These are phyloP conservation scores for Phania funesta DNA, from an alignment of 2,888 invertebrate species.

Conservation along the genomic window DNA sequence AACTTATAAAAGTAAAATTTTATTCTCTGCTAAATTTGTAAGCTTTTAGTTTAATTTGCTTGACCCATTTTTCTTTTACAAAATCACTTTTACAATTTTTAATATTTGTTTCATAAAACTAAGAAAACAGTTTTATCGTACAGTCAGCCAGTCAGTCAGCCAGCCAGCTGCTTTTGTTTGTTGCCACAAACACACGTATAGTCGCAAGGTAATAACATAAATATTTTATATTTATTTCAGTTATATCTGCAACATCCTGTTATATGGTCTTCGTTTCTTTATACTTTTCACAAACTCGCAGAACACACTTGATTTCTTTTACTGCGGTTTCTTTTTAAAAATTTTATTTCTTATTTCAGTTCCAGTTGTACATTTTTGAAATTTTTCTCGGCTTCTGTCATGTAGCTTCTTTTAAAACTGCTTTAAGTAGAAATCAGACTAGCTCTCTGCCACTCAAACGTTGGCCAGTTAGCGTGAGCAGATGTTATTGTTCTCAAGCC, in stretches of 20 bases:
- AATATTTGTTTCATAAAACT: neutral
- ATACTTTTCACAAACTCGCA: neutral
- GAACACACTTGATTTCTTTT: neutral
- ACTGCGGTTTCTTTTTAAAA: neutral
- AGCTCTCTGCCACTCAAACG: neutral
- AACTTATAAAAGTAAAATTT: neutral
- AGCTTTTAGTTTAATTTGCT: neutral
- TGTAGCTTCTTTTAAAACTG: conserved; percentile 15
- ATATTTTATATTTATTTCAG: conserved; percentile 25
- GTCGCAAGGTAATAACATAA: conserved; percentile 18
- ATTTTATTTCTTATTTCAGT: neutral
- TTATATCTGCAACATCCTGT: conserved; percentile 34
- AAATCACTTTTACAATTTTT: conserved; percentile 8
- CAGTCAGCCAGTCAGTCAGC: conserved; percentile 11
- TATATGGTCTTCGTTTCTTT: conserved; percentile 6
- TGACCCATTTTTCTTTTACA: conserved; percentile 17
- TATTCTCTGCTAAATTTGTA: neutral
- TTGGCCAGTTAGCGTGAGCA: conserved; percentile 21
- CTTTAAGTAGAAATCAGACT: conserved; percentile 7
- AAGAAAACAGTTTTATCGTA: neutral
- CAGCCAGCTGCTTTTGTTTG: conserved; percentile 29
- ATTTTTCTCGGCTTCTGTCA: neutral
- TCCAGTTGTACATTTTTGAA: neutral
- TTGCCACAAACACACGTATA: neutral
- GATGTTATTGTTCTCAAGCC: conserved; percentile 37